Evolutionary conservation across 2,797 vertebrate species (phyloP).

Genomic region (Acanthornis magna): DNA sequence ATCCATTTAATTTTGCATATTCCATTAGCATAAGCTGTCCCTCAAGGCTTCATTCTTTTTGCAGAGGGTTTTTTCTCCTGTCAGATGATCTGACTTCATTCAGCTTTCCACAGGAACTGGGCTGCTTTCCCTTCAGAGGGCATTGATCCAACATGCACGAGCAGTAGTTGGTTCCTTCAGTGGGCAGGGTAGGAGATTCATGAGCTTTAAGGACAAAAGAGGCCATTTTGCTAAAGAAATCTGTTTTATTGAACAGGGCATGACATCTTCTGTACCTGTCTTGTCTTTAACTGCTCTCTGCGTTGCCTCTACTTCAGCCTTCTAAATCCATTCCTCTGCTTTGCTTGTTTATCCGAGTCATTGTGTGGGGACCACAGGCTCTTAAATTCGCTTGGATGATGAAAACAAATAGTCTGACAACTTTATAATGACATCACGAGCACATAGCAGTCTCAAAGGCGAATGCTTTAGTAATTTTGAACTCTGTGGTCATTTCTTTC

Average conservation of each 20-base stretch:
- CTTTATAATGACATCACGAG: neutral
- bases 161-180: neutral
- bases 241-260: neutral
- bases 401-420: neutral
- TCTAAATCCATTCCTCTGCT: neutral
- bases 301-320: neutral
- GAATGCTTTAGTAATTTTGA: neutral
- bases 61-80: neutral
- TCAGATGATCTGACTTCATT: neutral
- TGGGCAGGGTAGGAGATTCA: neutral
- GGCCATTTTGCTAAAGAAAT: neutral
- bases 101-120: neutral
- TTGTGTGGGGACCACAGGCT: neutral
- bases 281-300: neutral
- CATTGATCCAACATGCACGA: neutral
- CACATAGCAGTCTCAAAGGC: neutral
- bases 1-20: neutral
- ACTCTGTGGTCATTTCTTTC: neutral
- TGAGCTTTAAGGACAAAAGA: neutral
- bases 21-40: neutral
- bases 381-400: neutral
- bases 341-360: rapidly evolving
- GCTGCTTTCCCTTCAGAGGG: neutral
- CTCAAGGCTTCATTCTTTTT: neutral
- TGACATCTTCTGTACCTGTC: neutral